A percentile compares a stretch with the other conserved stretches of the same genome.
Conservation (phyloP, 1,140 invertebrate species). For the Drosophila pallidifrons region DNA sequence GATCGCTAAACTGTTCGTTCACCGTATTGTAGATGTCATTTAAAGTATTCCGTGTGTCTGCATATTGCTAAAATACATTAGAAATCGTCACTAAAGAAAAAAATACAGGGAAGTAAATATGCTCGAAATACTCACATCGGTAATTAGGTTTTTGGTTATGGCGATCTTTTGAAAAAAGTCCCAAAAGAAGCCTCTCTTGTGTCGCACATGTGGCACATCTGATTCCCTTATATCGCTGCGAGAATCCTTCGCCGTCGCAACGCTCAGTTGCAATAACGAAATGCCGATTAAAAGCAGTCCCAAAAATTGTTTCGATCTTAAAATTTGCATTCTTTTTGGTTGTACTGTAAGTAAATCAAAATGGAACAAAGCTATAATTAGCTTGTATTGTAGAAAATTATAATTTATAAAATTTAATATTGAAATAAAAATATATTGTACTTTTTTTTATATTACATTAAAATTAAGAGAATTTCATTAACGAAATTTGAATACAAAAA, state of each 20-base stretch:
- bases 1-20: conserved; percentile 79
- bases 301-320: neutral
- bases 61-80: conserved; percentile 71
- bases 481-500: no score
- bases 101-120: neutral
- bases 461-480: no score
- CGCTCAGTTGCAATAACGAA: conserved; percentile 33
- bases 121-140: conserved; percentile 65
- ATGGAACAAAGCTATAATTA: no score
- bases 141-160: conserved; percentile 75
- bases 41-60: conserved; percentile 73
- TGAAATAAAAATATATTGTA: no score
- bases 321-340: conserved; percentile 11
- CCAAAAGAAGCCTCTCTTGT: conserved; percentile 76
- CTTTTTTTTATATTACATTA: no score
- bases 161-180: conserved; percentile 81
- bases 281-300: conserved; percentile 20
- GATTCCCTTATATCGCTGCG: neutral
- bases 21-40: conserved; percentile 75
- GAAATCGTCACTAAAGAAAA: neutral
- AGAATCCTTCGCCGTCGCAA: conserved; percentile 9
- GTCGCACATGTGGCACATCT: conserved; percentile 47
- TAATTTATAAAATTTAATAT: no score
- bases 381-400: no score
- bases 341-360: no score